Evolutionary conservation across 2,797 vertebrate species (phyloP).

Genomic region (Phrynocephalus vlangalii): DNA sequence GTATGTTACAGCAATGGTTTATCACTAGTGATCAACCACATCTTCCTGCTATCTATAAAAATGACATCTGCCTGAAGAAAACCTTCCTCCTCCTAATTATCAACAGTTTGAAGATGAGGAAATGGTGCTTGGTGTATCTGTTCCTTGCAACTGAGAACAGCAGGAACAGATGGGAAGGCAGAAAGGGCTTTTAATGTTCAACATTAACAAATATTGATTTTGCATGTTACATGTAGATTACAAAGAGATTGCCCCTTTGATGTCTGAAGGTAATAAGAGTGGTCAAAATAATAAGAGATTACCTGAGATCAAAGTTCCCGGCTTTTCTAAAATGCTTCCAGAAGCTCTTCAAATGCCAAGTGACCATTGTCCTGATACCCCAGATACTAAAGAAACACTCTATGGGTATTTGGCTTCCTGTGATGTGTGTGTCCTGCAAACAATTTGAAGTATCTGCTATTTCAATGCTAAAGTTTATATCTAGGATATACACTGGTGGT

Average conservation of each 20-base stretch:
- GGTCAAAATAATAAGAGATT: conserved; percentile 2
- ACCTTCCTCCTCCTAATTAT: conserved; percentile 15
- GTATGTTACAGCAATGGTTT: not conserved
- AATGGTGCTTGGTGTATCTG: not conserved
- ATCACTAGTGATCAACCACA: not conserved
- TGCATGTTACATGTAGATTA: not conserved
- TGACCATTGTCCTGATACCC: conserved; percentile 1
- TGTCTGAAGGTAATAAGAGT: conserved; percentile 25
- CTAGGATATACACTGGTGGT: not conserved
- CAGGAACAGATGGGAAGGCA: conserved; percentile 20
- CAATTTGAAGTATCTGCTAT: conserved; percentile 16
- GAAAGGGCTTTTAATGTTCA: conserved; percentile 28
- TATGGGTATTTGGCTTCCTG: not conserved
- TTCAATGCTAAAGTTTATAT: conserved; percentile 5
- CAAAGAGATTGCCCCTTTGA: not conserved
- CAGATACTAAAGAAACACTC: not conserved
- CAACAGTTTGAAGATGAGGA: conserved; percentile 23
- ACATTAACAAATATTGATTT: conserved; percentile 43
- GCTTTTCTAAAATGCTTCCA: not conserved
- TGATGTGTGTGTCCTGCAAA: not conserved
- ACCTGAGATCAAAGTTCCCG: conserved; percentile 12
- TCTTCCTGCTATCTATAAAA: not conserved
- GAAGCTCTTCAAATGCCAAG: not conserved
- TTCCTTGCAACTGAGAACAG: conserved; percentile 20
- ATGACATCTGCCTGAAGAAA: not conserved